Base-by-base conservation (phyloP, 92 coral and sea anemone genomes). In the Porites rus region DNA sequence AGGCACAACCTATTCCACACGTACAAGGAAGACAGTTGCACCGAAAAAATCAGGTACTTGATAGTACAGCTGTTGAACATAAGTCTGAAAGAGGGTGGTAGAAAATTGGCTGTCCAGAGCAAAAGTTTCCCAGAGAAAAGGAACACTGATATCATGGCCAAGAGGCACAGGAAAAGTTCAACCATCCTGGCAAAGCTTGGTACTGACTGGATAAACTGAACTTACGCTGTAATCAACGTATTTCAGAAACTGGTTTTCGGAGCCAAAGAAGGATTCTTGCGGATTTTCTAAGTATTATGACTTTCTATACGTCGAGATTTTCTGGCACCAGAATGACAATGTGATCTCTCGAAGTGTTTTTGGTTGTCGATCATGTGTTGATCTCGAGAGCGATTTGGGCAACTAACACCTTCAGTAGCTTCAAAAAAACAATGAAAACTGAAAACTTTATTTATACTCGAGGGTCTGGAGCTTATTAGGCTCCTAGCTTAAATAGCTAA, bases 1-100 rank as follows among this genome's bases (percentile, higher is more conserved):
- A 28, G 19, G 67, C 88, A 84, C 54, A 52, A 84, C 64, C 51
- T 84, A 38, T 14, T 84, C 64, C 76, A 76, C 65, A 84, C 76
- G 18, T 72, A 73, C 64, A 84, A 21, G 51, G 69, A 61, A 50
- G 88, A 84, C 81, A 75, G 65, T 79, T 19, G 19, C 59, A 50
- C 63, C 64, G 79, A 75, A 75, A 75, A 46, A 75, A 50, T 75
- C 21, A 75, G 79, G 64, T 75, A 31, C 59, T 8, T 75, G 8
- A 50, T 18, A 31, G 21, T 50, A 75, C 79, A 75, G 59, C 56
- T 75, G 79, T 75, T 75, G 59, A 50, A 75, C 64, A 31, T 75
- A 75, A 75, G 79, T 75, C 79, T 75, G 79, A 18, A 75, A 75
- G 79, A 75, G 43, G 79, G 79, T 75, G 79, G 64, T 12, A 75